Base-by-base conservation (phyloP, 2,888 invertebrate genomes). In the Stramonita haemastoma region DNA sequence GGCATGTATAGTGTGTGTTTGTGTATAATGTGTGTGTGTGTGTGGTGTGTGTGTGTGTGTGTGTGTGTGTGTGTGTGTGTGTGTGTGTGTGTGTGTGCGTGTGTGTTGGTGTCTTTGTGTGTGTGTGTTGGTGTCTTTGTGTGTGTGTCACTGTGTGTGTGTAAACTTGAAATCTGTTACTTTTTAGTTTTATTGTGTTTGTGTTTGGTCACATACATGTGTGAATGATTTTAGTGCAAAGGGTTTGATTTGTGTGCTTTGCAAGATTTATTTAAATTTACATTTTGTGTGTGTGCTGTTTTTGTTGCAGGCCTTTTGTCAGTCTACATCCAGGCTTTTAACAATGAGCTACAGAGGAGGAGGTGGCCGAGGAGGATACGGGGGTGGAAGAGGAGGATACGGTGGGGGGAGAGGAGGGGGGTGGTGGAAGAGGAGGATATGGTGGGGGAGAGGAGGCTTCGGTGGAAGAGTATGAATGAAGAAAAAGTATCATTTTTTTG, bases 321-420 rank as follows among this genome's bases (percentile, higher is more conserved):
- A n/a, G n/a, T 11, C 29, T n/a, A n/a, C n/a, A 26, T 46, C 26
- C 81, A 79, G 34, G 17, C 17, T 60, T 83, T 29, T 34, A 36
- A n/a, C 46, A n/a, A 90, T 90, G 90, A 90, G 90, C 79, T 90
- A 77, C 60, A 89, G 90, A 89, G 90, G 90, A 13, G 22, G 83
- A 19, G 83, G 83, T 11, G 83, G 83, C 26, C 26, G 83, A n/a
- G 85, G 85, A 17, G 29, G 60, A 29, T n/a, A 57, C 19, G 57
- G 85, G 19, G 32, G 57, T 2, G 29, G 57, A n/a, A 57, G 84
- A 22, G 84, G 84, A 57, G 19, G 84, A 57, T 56, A 57, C n/a
- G 26, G 29, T 85, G 56, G 57, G 11, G 84, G 84, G 4, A 19
- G 84, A 13, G 19, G 57, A 29, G 86, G 86, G 2, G 60, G 86